Base-by-base conservation (phyloP, 2,888 invertebrate species). In the Nasonovia ribisnigri region DNA sequence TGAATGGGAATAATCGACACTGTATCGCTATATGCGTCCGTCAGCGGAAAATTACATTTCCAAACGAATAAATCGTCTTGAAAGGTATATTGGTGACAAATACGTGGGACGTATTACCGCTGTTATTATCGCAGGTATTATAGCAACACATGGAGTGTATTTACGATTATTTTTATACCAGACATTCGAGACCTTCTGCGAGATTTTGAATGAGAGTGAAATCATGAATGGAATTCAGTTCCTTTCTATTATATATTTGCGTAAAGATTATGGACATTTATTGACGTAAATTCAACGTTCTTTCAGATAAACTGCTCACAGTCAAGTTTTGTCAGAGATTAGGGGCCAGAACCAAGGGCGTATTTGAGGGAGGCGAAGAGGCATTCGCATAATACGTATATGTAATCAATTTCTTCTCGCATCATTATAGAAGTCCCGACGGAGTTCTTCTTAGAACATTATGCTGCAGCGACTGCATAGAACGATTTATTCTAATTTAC, bases 1-100 rank as follows among this genome's bases (percentile, higher is more conserved):
- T 91, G 91, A 91, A 91, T 11, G 16, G 26, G 46, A 91, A 91
- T 91, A 91, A 91, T 57, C 57, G 91, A 86, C 91, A 46, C 86
- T 20, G 20, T n/a, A 84, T 54, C 42, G 54, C 57, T 46, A 5
- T 54, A 20, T 54, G 84, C 86, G 86, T 60, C 86, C 57, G 86
- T 92, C 91, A 26, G 46, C 26, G 60, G 57, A 92, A 60, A 86
- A 92, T 92, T 48, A 36, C 46, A 57, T 91, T 92, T 86, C n/a
- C 24, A 86, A 60, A 92, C 86, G 86, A 60, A 86, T 54, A 46
- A 86, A 60, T 86, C 86, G 86, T 60, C 86, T 92, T 92, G 86
- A 92, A 92, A n/a, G 84, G 91, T 77, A 36, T 42, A 42, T n/a
- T 26, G 42, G 48, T 51, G 77, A 90, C 77, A 84, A 90, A 90